Evolutionary conservation across 2,888 invertebrate genomes (phyloP), one percentile per base, ranked within the genome.

Genomic region (Ecliptopera silaceata): DNA sequence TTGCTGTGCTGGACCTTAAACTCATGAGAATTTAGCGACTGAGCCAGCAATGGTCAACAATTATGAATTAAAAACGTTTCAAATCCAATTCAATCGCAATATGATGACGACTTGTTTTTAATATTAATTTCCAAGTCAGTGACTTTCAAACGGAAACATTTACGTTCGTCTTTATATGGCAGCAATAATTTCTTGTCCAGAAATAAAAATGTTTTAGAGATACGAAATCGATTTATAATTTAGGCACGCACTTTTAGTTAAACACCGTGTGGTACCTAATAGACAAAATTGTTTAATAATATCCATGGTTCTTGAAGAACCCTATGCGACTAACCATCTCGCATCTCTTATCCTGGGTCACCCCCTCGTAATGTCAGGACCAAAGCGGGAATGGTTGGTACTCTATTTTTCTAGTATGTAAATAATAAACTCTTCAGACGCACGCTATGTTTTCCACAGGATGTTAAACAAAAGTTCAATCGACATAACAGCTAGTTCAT

Each of bases 101-200:
- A 75, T 68, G 77, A 74, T 81, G 78, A 81, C 79, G 79, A 75
- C 79, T 81, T 76, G 80, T 80, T 84, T 82, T 82, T 84, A 81
- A 80, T 75, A 80, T 79, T 69, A 76, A 68, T 77, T 77, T 77
- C 70, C 77, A 79, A 79, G 87, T 87, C 87, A 88, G 74, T 86
- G 88, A 88, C 86, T 83, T 72, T 70, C 68, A 70, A 71, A 75
- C 69, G 65, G 62, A 75, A 74, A 74, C 60, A 70, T 66, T 65
- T 72, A 64, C 65, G 66, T 63, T 52, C 46, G 11, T 32, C 56
- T 45, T 32, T 53, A 56, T 55, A 41, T 38, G 50, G 61, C 51
- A 59, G 43, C 47, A 41, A 56, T 59, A 39, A 57, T 11, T n/a
- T 42, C 38, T 20, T 47, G 17, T 34, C 51, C 58, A 50, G 55